Evolutionary conservation across 1,140 invertebrate genomes (phyloP).

Genomic region (Drosophila pseudoananassae): DNA sequence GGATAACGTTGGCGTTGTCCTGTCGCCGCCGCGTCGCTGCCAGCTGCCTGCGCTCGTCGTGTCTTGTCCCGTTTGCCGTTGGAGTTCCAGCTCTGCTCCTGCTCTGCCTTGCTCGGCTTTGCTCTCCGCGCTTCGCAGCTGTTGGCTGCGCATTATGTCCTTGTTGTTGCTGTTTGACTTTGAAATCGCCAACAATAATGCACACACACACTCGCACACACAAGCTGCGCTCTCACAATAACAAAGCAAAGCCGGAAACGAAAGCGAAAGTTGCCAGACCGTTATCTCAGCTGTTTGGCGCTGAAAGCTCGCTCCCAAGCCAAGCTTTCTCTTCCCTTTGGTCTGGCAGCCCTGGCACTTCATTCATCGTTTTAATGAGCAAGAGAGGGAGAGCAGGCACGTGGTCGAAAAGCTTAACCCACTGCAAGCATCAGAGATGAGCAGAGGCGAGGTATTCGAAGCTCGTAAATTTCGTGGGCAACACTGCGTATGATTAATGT

Average conservation of each 20-base stretch:
- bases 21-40: slow-evolving; percentile 39
- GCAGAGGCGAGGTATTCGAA: background rate
- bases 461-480: background rate
- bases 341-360: slow-evolving; percentile 30
- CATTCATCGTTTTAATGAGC: slow-evolving; percentile 44
- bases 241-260: slow-evolving; percentile 69
- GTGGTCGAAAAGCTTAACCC: slow-evolving; percentile 27
- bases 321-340: slow-evolving; percentile 6
- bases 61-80: slow-evolving; percentile 52
- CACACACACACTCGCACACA: slow-evolving; percentile 34
- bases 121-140: slow-evolving; percentile 65
- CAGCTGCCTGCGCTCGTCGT: slow-evolving; percentile 38
- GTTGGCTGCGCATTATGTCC: slow-evolving; percentile 64
- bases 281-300: slow-evolving; percentile 27
- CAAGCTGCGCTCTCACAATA: slow-evolving; percentile 44
- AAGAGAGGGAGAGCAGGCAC: slow-evolving; percentile 3
- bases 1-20: slow-evolving; percentile 71
- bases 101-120: background rate
- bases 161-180: slow-evolving; percentile 72
- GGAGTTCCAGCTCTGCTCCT: slow-evolving; percentile 34
- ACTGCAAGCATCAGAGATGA: slow-evolving; percentile 22
- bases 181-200: slow-evolving; percentile 77
- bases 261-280: slow-evolving; percentile 69
- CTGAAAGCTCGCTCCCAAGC: slow-evolving; percentile 20
- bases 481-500: background rate